A percentile compares a stretch with the other conserved stretches of the same genome.
These are phyloP conservation scores for Eublepharis macularius DNA, from an alignment of 2,113 vertebrate species.

Conservation along the genomic window DNA sequence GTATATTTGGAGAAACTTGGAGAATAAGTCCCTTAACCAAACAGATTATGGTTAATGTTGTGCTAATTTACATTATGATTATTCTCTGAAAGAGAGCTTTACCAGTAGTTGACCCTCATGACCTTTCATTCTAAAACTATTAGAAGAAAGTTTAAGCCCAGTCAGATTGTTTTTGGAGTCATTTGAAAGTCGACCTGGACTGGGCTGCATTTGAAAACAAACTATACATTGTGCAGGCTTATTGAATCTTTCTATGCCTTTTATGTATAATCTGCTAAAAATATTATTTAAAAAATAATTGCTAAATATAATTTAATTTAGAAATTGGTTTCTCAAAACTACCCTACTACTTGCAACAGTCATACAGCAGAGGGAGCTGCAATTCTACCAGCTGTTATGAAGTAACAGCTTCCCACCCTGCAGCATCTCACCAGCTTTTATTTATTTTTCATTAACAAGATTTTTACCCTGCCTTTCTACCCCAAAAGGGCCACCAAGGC, in stretches of 20 bases:
- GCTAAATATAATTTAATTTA: too few species aligned
- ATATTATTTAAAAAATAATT: too few species aligned
- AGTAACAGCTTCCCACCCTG: too few species aligned
- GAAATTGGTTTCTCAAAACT: not conserved
- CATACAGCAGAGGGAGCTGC: slow-evolving; percentile 23
- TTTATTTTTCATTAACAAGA: too few species aligned
- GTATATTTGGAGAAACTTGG: not conserved
- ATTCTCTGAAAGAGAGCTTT: not conserved
- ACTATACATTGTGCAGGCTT: not conserved
- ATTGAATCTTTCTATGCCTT: not conserved
- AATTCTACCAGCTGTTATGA: not conserved
- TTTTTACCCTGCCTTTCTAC: too few species aligned
- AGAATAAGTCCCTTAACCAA: not conserved
- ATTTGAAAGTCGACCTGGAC: not conserved
- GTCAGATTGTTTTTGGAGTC: not conserved
- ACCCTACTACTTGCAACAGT: not conserved
- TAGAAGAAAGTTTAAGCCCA: not conserved
- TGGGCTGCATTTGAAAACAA: not conserved
- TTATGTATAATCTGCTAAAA: not conserved
- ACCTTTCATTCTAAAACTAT: not conserved
- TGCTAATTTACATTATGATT: not conserved
- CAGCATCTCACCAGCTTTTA: too few species aligned
- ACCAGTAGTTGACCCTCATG: not conserved
- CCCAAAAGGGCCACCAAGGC: too few species aligned
- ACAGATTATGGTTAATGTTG: not conserved